Conservation (phyloP, 1,140 invertebrate species). For the Drosophila lowei region DNA sequence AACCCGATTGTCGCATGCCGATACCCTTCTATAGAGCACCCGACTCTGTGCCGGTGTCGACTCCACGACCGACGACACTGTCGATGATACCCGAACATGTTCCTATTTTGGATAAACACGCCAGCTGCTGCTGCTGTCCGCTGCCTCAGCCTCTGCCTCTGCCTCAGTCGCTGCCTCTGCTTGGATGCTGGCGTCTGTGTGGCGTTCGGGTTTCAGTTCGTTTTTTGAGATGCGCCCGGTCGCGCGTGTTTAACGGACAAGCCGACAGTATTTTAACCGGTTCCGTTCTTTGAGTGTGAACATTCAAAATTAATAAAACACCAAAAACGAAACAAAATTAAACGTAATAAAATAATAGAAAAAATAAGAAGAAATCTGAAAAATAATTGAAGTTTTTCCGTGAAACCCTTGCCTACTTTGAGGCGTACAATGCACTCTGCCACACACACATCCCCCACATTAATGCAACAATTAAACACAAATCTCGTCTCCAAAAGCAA, state of each 20-base stretch:
- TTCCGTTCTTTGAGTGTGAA: constrained; percentile 27
- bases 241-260: constrained; percentile 72
- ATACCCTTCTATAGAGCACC: constrained; percentile 7
- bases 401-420: constrained; percentile 43
- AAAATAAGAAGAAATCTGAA: not conserved
- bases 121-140: constrained; percentile 33
- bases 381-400: not conserved
- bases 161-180: constrained; percentile 37
- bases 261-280: constrained; percentile 42
- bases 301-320: constrained; percentile 26
- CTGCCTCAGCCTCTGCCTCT: constrained; percentile 30
- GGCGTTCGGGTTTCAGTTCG: constrained; percentile 75
- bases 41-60: not conserved
- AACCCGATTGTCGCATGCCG: constrained; percentile 5
- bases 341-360: constrained; percentile 10
- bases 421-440: constrained; percentile 43
- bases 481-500: constrained; percentile 76
- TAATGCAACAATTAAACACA: constrained; percentile 81
- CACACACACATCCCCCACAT: constrained; percentile 36
- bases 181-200: constrained; percentile 45
- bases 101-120: constrained; percentile 65
- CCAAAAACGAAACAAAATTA: constrained; percentile 9
- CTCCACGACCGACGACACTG: constrained; percentile 16
- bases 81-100: constrained; percentile 39
- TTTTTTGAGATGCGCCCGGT: constrained; percentile 80